These are phyloP conservation scores for Drosophila willistoni DNA, from an alignment of 1,140 invertebrate genomes.

Conservation along the genomic window DNA sequence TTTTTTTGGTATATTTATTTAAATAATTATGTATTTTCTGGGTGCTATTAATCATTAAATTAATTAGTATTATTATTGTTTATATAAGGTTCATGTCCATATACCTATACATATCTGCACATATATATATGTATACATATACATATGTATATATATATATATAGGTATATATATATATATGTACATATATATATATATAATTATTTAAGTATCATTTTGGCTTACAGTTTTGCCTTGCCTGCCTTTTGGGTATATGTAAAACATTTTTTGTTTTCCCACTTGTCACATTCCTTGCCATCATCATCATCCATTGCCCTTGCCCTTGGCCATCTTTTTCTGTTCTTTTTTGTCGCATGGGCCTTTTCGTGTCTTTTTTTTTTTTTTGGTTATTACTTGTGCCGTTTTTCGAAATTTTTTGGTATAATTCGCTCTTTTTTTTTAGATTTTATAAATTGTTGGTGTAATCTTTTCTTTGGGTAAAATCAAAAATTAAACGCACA, in stretches of 20 bases:
- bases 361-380: too few species aligned
- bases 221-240: constrained; percentile 4
- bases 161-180: constrained; percentile 43
- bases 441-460: constrained; percentile 18
- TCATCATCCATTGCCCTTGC: background rate
- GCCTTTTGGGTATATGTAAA: background rate
- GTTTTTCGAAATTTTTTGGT: constrained; percentile 19
- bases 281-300: background rate
- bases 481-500: constrained; percentile 12
- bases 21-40: constrained; percentile 82
- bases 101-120: constrained; percentile 45
- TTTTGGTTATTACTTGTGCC: constrained; percentile 2
- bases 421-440: background rate
- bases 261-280: background rate
- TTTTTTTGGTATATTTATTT: constrained; percentile 79
- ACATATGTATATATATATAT: constrained; percentile 37
- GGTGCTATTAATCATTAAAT: constrained; percentile 83
- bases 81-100: constrained; percentile 79
- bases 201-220: constrained; percentile 5
- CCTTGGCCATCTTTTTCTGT: background rate
- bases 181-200: background rate
- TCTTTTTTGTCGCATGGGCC: background rate
- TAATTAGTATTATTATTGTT: constrained; percentile 82
- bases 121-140: constrained; percentile 55
- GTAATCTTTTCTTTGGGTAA: constrained; percentile 21